Evolutionary conservation across 2,888 invertebrate species (phyloP).

Genomic region (Diarsia dahlii): DNA sequence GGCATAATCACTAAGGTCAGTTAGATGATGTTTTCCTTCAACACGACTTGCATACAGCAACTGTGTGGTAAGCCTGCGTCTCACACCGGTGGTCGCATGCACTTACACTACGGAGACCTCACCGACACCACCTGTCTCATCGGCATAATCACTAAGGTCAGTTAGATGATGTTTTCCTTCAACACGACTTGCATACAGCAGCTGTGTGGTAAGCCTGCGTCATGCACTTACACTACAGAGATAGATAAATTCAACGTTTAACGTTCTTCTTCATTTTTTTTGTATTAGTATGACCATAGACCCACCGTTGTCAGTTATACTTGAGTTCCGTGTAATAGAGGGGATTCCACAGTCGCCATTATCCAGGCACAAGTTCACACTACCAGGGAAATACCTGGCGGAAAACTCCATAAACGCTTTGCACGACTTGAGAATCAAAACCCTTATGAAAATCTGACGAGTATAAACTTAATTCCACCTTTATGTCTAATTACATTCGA

Average conservation of each 20-base stretch:
- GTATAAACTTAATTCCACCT: too few species aligned
- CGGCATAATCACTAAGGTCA: constrained; percentile 86
- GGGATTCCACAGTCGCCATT: not conserved
- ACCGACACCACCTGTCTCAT: constrained; percentile 97
- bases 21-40: constrained; percentile 94
- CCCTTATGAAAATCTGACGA: not conserved
- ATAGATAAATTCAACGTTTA: constrained; percentile 81
- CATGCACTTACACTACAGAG: constrained; percentile 99
- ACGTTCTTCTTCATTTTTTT: too few species aligned
- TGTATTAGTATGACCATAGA: not conserved
- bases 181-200: constrained; percentile 99
- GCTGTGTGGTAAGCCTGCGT: constrained; percentile 96
- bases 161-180: constrained; percentile 94
- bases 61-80: constrained; percentile 97
- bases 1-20: constrained; percentile 84
- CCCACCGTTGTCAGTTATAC: not conserved
- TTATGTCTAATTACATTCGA: not conserved
- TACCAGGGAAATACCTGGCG: not conserved
- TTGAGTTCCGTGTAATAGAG: not conserved
- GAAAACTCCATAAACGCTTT: not conserved
- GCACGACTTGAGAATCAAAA: not conserved
- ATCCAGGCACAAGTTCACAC: not conserved
- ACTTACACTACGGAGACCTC: constrained; percentile 99
- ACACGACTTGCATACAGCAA: constrained; percentile 98
- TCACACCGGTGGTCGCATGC: constrained; percentile 97